Evolutionary conservation across 2,888 invertebrate species (phyloP).

Genomic region (Dasypolia templi): DNA sequence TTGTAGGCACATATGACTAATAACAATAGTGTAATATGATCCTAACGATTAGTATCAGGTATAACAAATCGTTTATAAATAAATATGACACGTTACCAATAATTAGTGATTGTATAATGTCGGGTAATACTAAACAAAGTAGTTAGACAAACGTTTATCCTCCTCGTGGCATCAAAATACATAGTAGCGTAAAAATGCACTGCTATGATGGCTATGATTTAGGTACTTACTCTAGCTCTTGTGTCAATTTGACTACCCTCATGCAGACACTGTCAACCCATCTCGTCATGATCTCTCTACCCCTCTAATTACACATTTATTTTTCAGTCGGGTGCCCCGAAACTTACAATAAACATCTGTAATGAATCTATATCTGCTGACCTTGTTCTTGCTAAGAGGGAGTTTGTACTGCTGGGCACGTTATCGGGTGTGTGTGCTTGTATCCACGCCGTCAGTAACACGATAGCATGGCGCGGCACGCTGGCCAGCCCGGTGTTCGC

Average conservation of each 20-base stretch:
- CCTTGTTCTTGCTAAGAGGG: conserved; percentile 81
- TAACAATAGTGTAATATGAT: conserved; percentile 6
- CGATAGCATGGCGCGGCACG: conserved; percentile 91
- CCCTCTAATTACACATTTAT: conserved; percentile 1
- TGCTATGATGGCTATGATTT: too few species aligned
- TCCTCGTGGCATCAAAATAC: neutral
- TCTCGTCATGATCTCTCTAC: neutral
- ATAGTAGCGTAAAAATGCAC: neutral
- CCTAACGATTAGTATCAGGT: neutral
- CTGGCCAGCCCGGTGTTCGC: conserved; percentile 92
- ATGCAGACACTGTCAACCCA: neutral
- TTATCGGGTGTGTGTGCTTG: conserved; percentile 91
- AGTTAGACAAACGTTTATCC: neutral
- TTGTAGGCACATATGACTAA: neutral
- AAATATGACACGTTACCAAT: conserved; percentile 13
- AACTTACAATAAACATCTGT: conserved; percentile 78
- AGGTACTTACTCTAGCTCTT: neutral
- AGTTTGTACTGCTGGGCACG: conserved; percentile 87
- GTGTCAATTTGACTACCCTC: neutral
- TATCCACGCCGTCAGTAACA: conserved; percentile 84
- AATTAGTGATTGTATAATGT: conserved; percentile 2
- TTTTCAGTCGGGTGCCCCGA: conserved; percentile 86
- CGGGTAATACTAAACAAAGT: neutral
- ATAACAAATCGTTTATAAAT: neutral
- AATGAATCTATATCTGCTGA: conserved; percentile 88